Percentiles rank a stretch among this genome's conserved stretches.
phyloP scores from a whole-genome alignment of 2,888 invertebrate species.

The Tenthredo livida region DNA sequence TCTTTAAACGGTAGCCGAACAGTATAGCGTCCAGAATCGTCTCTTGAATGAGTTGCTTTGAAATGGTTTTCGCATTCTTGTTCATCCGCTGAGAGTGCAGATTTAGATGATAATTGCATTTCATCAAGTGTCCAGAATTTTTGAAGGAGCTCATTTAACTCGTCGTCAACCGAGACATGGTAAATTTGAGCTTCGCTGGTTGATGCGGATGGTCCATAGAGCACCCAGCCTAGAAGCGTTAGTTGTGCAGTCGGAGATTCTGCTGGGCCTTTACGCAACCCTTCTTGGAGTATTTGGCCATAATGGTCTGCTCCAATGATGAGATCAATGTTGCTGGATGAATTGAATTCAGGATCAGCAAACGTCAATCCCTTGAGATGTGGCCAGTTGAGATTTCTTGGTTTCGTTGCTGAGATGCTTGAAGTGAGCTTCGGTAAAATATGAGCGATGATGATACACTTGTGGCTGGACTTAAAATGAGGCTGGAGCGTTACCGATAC shows the following conservation, averaged over 20 bases:
- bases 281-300: not conserved
- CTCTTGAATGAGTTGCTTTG: slow-evolving; percentile 1
- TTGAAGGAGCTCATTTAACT: not conserved
- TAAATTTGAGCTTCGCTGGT: too few species aligned
- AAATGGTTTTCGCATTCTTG: slow-evolving; percentile 41
- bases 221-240: not conserved
- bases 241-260: not conserved
- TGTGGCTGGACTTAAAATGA: slow-evolving; percentile 28
- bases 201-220: not conserved
- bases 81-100: not conserved
- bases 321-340: not conserved
- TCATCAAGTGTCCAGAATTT: slow-evolving; percentile 35
- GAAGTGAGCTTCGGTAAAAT: too few species aligned
- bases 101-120: not conserved
- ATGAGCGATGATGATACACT: slow-evolving; percentile 27
- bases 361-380: too few species aligned
- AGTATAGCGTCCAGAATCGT: slow-evolving; percentile 36
- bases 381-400: too few species aligned
- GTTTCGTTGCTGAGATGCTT: too few species aligned
- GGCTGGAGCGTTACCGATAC: slow-evolving; percentile 31
- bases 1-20: slow-evolving; percentile 17
- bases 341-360: not conserved
- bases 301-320: slow-evolving; percentile 2
- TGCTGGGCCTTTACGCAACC: not conserved
- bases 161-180: too few species aligned